These are phyloP conservation scores for Lasiurus cinereus DNA, from an alignment of 2,113 vertebrate species.

Conservation along the genomic window DNA sequence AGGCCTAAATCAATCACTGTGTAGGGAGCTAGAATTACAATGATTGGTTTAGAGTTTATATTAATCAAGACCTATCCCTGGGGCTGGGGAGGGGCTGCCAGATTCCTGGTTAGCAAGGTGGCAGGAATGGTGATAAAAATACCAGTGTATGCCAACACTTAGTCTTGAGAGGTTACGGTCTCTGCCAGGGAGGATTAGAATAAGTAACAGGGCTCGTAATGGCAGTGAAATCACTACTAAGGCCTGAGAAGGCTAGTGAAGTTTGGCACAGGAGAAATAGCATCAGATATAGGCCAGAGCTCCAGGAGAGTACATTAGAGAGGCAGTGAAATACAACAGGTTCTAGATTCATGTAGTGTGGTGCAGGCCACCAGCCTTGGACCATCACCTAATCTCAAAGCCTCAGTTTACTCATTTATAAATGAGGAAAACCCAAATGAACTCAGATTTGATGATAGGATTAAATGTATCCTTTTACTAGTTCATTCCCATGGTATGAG, in stretches of 20 bases:
- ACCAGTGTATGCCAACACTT: not conserved
- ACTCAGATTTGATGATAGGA: not conserved
- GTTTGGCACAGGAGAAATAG: not conserved
- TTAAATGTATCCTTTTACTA: not conserved
- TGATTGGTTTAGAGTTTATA: slow-evolving; percentile 40
- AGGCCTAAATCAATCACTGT: slow-evolving; percentile 32
- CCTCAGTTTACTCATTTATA: slow-evolving; percentile 18
- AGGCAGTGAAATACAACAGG: not conserved
- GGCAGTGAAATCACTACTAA: slow-evolving; percentile 47
- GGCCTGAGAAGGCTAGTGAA: not conserved
- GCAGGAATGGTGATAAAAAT: not conserved
- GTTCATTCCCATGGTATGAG: not conserved
- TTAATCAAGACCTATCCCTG: slow-evolving; percentile 36
- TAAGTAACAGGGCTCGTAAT: slow-evolving; percentile 8
- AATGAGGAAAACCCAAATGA: slow-evolving; percentile 45
- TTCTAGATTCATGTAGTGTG: not conserved
- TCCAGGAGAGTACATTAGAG: not conserved
- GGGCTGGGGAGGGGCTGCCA: not conserved
- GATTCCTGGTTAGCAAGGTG: slow-evolving; percentile 23
- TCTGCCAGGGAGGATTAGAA: slow-evolving; percentile 5
- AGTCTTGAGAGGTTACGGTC: not conserved
- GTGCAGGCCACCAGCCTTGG: not conserved
- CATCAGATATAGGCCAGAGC: not conserved
- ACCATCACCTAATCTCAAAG: slow-evolving; percentile 43
- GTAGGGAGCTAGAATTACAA: slow-evolving; percentile 24